Base-by-base conservation (phyloP, 35 echinoderm and acorn worm genomes). In the Apostichopus parvimensis region DNA sequence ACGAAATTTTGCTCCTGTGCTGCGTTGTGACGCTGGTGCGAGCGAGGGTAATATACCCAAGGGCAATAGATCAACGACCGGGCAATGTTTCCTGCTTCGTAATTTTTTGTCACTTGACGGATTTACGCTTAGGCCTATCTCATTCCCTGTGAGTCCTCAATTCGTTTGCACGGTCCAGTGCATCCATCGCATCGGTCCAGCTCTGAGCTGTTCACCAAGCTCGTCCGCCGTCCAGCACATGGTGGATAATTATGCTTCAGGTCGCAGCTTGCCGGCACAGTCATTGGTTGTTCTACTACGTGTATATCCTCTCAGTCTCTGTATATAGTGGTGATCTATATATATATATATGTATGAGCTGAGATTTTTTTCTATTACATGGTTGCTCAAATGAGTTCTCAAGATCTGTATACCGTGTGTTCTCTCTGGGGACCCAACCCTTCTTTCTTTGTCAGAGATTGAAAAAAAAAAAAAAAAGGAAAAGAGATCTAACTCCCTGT, bases 161-260 rank as follows among this genome's bases (percentile, higher is more conserved):
- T 79, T 91, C 89, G 56, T 91, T 91, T 91, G 89, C 89, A 91
- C 55, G 89, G 89, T 91, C 89, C 89, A 91, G 26, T 79, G 89
- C 34, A 78, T 79, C 89, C 59, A 79, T 91, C 89, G 79, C 89
- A 79, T 91, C 56, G 89, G 72, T 54, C 89, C 89, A 91, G 89
- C 89, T 91, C 52, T 79, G 89, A 78, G 89, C 77, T 68, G 89
- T 91, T 91, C 73, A 57, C 89, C 89, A 79, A 79, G 45, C 79
- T 79, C 54, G 25, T 79, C 45, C 0, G n/a, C n/a, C 89, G 72
- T 56, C 54, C 87, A 45, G 62, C 89, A 78, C 72, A 59, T 91
- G 89, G 77, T n/a, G 14, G 76, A 79, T 91, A 79, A 91, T 78
- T 91, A 78, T 59, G 34, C 73, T 78, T 57, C 73, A 17, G 86